Evolutionary conservation across 2,888 invertebrate species (phyloP).

Genomic region (Eupithecia subfuscata): DNA sequence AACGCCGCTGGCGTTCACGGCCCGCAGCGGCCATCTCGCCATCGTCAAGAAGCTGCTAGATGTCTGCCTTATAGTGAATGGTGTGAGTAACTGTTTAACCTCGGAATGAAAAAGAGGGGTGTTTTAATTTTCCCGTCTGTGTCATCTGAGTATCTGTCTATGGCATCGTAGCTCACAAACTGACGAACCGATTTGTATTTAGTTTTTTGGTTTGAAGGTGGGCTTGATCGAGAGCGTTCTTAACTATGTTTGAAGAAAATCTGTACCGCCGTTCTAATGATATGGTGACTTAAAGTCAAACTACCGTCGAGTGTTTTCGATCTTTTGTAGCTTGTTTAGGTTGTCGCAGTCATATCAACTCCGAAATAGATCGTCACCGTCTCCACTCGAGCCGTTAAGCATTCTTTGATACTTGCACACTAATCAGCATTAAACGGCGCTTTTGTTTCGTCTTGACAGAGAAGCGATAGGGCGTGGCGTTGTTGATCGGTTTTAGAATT

Average conservation of each 20-base stretch:
- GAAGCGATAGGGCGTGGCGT: not conserved
- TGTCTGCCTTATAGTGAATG: constrained; percentile 92
- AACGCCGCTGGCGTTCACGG: constrained; percentile 95
- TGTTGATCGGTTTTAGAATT: not conserved
- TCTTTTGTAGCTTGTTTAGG: not conserved
- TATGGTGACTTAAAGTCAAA: not conserved
- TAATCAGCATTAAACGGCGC: not conserved
- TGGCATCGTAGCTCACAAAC: not conserved
- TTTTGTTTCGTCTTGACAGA: not conserved
- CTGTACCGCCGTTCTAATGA: not conserved
- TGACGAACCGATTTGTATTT: not conserved
- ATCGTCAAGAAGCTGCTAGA: constrained; percentile 89
- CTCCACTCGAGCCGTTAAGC: not conserved
- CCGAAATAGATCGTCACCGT: not conserved
- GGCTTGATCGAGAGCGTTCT: not conserved
- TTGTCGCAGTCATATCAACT: not conserved
- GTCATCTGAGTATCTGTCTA: not conserved
- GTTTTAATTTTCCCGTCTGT: not conserved
- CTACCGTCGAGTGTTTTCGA: not conserved
- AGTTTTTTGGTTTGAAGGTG: not conserved
- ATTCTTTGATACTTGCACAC: not conserved
- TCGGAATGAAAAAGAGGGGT: not conserved
- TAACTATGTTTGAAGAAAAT: not conserved
- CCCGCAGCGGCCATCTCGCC: no score
- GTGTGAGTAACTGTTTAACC: constrained; percentile 81